Evolutionary conservation across 35 echinoderm and acorn worm genomes (phyloP), one percentile per base, ranked within the genome.

Genomic region (Eucidaris tribuloides): DNA sequence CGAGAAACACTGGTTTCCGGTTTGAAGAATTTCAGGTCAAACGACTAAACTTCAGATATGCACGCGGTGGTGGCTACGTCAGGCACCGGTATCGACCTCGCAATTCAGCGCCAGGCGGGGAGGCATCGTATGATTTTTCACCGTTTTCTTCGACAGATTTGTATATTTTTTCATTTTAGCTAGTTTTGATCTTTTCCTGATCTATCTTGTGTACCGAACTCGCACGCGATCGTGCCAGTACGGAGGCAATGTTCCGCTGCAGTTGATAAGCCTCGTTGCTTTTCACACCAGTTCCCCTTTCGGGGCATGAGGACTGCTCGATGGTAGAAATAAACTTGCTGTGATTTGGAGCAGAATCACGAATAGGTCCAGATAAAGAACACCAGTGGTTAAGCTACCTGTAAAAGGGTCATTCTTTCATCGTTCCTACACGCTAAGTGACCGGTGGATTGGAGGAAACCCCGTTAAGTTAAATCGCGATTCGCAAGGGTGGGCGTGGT

Each of bases 321-420:
- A 78, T 34, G 89, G 89, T 43, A 88, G 70, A 64, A 91, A 81
- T 28, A 82, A 76, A 58, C 91, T 97, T 38, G 94, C 89, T 31
- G 27, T 97, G 3, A 91, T 97, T 43, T 83, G 89, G 31, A 89
- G 92, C 89, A 58, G 87, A 61, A 89, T 92, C 79, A 84, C 79
- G 40, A 83, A 92, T 92, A 92, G 36, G 52, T 56, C 31, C 46
- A 20, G 58, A 87, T 27, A 33, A 81, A 49, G 54, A 60, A 37
- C 45, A 97, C 71, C 71, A 43, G 23, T 97, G 94, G 94, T 30
- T 88, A 20, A 83, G 84, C 19, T 97, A 92, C 80, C 85, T 88
- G 28, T 65, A 79, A 45, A 87, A 71, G 76, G 94, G 89, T 6
- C 77, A 77, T 54, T 37, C 92, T 18, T 88, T 76, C 43, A 88